Evolutionary conservation across 1,140 invertebrate species (phyloP).

Genomic region (Trichoplusia ni): DNA sequence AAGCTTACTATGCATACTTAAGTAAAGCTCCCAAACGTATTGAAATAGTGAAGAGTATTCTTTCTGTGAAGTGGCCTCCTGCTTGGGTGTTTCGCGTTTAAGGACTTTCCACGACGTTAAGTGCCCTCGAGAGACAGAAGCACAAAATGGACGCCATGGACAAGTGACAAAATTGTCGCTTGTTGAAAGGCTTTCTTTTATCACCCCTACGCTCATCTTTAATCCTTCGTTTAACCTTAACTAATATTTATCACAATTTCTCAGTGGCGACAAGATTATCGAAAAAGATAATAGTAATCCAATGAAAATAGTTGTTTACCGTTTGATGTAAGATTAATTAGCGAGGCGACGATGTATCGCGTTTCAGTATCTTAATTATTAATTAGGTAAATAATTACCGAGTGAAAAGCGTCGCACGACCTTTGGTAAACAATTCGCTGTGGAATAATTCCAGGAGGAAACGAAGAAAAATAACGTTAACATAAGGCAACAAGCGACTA

Average conservation of each 20-base stretch:
- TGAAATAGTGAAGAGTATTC: no score
- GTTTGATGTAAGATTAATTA: conserved; percentile 3
- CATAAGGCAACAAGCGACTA: conserved; percentile 23
- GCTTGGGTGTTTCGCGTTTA: no score
- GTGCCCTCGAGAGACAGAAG: no score
- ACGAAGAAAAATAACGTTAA: conserved; percentile 3
- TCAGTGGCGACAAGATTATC: background rate
- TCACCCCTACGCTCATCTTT: no score
- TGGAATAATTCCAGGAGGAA: conserved; percentile 1
- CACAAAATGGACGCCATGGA: no score
- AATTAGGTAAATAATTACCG: conserved; percentile 9
- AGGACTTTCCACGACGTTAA: no score
- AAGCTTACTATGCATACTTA: no score
- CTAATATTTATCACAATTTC: background rate
- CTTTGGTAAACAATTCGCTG: background rate
- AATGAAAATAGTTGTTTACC: background rate
- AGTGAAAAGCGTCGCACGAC: conserved; percentile 1
- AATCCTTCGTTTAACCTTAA: no score
- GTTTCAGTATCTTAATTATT: conserved; percentile 6
- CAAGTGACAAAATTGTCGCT: no score
- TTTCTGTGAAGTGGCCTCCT: no score
- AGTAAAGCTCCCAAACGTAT: no score
- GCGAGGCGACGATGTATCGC: background rate
- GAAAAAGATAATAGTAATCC: background rate
- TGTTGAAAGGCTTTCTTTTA: no score